phyloP scores from a whole-genome alignment of 2,797 vertebrate species.

The Chelonia mydas region DNA sequence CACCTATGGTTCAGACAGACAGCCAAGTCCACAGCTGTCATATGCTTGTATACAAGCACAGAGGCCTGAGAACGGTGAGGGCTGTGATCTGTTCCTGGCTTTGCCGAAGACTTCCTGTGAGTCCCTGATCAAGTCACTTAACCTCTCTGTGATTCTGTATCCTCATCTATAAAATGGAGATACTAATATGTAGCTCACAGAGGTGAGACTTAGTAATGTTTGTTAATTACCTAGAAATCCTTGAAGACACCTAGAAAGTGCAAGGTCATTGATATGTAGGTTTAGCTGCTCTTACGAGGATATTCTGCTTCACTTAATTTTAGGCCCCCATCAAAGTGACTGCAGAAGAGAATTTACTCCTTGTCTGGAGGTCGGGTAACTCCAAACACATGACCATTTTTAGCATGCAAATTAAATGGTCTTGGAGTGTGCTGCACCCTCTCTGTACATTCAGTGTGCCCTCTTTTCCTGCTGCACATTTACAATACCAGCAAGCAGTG shows the following conservation, averaged over 20 bases:
- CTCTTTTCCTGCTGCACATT: rapidly evolving
- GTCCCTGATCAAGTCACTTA: too few relatives aligned
- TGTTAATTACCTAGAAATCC: conserved; percentile 9
- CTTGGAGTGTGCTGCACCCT: not conserved
- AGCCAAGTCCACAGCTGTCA: not conserved
- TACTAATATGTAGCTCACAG: too few relatives aligned
- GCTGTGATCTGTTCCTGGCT: not conserved
- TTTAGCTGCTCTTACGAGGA: not conserved
- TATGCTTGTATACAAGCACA: not conserved
- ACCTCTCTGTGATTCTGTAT: too few relatives aligned
- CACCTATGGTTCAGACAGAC: not conserved
- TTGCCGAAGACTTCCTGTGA: not conserved
- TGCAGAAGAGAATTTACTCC: not conserved
- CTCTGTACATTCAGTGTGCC: not conserved
- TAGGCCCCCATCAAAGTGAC: not conserved
- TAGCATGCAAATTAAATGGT: not conserved
- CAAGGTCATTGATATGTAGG: too few relatives aligned
- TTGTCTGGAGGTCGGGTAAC: not conserved
- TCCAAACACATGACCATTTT: not conserved
- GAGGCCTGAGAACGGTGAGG: not conserved
- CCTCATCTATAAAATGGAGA: too few relatives aligned
- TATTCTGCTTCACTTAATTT: not conserved
- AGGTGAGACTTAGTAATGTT: not conserved
- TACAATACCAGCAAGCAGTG: not conserved
- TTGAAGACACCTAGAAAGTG: too few relatives aligned